Conservation (phyloP, 1,140 invertebrate genomes). For the Lethrus apterus region DNA sequence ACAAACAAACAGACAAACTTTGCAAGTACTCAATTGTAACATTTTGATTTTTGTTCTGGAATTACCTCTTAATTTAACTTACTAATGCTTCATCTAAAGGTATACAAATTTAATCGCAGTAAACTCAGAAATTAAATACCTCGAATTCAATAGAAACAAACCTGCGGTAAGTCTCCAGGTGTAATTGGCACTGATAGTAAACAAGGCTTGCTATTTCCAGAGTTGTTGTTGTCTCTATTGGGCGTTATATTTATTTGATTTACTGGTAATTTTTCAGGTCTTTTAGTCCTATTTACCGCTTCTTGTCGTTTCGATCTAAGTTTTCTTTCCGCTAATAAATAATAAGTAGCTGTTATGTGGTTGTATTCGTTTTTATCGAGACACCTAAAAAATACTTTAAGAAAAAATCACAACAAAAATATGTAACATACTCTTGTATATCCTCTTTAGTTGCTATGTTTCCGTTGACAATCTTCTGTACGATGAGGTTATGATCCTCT, state of each 20-base stretch:
- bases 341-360: conserved; percentile 98
- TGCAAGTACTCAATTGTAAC: too few species aligned
- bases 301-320: conserved; percentile 65
- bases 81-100: too few species aligned
- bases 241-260: conserved; percentile 34
- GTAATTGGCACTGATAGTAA: conserved; percentile 53
- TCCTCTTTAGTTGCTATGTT: conserved; percentile 90
- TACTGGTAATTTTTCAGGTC: conserved; percentile 40
- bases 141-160: too few species aligned
- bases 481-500: conserved; percentile 84
- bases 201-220: conserved; percentile 33
- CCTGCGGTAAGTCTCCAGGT: conserved; percentile 54
- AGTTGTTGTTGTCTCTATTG: conserved; percentile 42
- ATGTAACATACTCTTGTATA: conserved; percentile 71
- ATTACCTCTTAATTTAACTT: too few species aligned
- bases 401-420: conserved; percentile 1
- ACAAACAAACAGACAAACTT: too few species aligned
- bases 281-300: conserved; percentile 43
- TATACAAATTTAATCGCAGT: too few species aligned
- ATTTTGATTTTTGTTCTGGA: too few species aligned
- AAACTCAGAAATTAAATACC: too few species aligned
- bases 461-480: conserved; percentile 95
- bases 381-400: conserved; percentile 54
- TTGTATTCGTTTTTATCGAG: conserved; percentile 95
- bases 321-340: conserved; percentile 89